Evolutionary conservation across 2,888 invertebrate genomes (phyloP).

Genomic region (Ditula angustiorana): DNA sequence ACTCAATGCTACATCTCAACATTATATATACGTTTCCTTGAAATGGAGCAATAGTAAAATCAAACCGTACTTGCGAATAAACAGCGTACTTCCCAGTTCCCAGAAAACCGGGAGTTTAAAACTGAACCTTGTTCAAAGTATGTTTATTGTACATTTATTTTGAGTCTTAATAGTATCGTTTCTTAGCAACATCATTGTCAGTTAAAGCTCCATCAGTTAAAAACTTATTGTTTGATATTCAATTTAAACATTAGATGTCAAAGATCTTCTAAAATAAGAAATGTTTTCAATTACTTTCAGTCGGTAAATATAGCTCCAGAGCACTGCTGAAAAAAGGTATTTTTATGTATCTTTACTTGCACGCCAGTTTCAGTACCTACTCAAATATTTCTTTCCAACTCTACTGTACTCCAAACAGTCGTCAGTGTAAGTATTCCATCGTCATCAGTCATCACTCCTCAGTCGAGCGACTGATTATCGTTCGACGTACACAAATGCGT

Average conservation of each 20-base stretch:
- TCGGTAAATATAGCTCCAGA: no score
- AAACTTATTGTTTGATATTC: background rate
- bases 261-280: no score
- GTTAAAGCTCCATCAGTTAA: no score
- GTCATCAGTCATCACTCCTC: constrained; percentile 22
- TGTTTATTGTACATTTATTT: background rate
- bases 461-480: constrained; percentile 32
- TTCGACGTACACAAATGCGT: constrained; percentile 38
- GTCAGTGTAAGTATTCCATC: background rate
- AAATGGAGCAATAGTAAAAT: background rate
- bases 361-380: no score
- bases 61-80: background rate
- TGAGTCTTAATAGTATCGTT: background rate
- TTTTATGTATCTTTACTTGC: no score
- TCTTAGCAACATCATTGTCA: no score
- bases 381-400: no score
- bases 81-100: background rate
- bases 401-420: background rate
- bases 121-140: background rate
- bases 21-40: background rate
- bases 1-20: no score
- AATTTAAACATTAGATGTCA: no score
- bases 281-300: no score
- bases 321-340: no score
- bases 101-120: background rate